phyloP scores from a whole-genome alignment of 2,113 vertebrate genomes.

The Scopus umbretta region DNA sequence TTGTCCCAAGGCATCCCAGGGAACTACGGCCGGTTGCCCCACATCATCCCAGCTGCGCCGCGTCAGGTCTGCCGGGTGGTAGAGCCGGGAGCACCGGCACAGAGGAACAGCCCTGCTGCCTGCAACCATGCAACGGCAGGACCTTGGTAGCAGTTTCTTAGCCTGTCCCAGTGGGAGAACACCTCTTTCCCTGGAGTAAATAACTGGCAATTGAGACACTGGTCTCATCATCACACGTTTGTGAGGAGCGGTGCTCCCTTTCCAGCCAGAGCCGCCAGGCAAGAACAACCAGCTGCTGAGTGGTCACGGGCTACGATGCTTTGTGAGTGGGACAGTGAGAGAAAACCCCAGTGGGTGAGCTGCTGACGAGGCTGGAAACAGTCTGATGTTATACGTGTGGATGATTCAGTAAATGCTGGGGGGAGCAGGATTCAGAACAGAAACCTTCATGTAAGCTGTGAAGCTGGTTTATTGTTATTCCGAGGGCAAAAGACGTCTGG shows the following conservation, averaged over 20 bases:
- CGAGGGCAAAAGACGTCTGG: neutral
- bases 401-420: fast-evolving
- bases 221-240: fast-evolving
- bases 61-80: fast-evolving
- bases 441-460: neutral
- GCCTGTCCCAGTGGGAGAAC: neutral
- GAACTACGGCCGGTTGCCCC: neutral
- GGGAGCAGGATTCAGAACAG: neutral
- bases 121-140: fast-evolving
- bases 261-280: neutral
- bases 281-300: neutral
- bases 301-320: fast-evolving
- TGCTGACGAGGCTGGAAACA: neutral
- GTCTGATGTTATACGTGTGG: fast-evolving
- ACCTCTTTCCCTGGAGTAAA: fast-evolving
- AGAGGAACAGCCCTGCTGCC: neutral
- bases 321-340: neutral
- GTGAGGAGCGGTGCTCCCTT: fast-evolving
- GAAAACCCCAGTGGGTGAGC: neutral
- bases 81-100: fast-evolving
- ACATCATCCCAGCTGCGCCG: fast-evolving
- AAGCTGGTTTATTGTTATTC: neutral
- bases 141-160: neutral
- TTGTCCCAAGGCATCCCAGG: neutral
- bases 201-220: fast-evolving